phyloP scores from a whole-genome alignment of 23 tunicate genomes.

The Phallusia fumigata region DNA sequence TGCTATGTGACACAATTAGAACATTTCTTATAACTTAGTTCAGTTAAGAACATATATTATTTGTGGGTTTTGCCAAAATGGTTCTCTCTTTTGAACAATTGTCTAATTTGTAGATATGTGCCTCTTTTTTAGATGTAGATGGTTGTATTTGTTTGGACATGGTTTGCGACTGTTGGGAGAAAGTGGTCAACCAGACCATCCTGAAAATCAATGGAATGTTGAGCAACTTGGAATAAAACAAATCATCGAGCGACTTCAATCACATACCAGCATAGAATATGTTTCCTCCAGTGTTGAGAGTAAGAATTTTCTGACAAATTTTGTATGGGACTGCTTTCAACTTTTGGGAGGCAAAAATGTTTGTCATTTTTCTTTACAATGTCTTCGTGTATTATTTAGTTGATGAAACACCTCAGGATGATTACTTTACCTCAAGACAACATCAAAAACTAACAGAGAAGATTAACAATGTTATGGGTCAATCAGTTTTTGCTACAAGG shows the following conservation, averaged over 20 bases:
- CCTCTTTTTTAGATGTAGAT: conserved; percentile 21
- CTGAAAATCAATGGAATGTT: conserved; percentile 11
- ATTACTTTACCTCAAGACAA: conserved; percentile 8
- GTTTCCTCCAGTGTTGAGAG: not conserved
- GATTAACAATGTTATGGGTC: not conserved
- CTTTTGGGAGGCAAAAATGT: no score
- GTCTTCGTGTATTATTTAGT: not conserved
- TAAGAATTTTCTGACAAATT: no score
- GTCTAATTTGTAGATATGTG: no score
- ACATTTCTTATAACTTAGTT: not conserved
- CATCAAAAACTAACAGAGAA: not conserved
- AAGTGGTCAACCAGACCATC: not conserved
- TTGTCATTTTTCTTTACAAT: no score
- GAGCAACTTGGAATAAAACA: not conserved
- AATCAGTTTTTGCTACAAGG: not conserved
- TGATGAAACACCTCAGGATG: not conserved
- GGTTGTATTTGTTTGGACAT: conserved; percentile 57
- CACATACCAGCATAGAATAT: conserved; percentile 5
- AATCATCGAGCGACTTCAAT: not conserved
- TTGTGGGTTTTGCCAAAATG: no score
- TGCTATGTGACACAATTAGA: not conserved
- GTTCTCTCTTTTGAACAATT: no score
- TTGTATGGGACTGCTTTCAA: no score
- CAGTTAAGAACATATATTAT: no score
- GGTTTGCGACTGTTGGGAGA: conserved; percentile 16